These are phyloP conservation scores for Pygmarrhopalites habei DNA, from an alignment of 1,140 invertebrate species.

Conservation along the genomic window DNA sequence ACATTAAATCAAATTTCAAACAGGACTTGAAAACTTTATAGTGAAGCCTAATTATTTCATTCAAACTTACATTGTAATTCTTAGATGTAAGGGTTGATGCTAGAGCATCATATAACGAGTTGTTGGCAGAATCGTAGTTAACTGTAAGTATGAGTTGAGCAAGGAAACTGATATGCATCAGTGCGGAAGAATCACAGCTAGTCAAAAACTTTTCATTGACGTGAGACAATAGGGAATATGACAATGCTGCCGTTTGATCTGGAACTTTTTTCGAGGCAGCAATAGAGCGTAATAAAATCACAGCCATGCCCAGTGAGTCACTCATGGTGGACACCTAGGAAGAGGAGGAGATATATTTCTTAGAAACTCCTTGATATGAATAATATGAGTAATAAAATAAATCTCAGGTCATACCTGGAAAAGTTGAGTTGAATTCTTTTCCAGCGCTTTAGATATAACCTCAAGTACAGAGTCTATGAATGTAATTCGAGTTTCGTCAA, in stretches of 20 bases:
- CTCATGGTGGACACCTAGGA: conserved; percentile 4
- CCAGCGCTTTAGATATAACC: conserved; percentile 1
- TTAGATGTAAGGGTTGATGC: no score
- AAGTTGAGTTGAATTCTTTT: conserved; percentile 5
- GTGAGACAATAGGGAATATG: neutral
- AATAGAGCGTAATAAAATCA: neutral
- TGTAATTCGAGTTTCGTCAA: neutral
- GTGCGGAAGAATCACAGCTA: neutral
- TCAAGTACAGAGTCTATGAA: neutral
- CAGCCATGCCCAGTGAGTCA: neutral
- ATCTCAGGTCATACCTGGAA: neutral
- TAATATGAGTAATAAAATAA: neutral
- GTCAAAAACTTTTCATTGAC: conserved; percentile 10
- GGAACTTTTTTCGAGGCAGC: neutral
- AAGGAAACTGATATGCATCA: neutral
- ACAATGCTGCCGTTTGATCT: neutral
- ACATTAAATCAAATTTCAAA: no score
- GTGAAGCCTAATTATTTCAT: no score
- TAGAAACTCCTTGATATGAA: neutral
- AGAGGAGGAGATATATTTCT: neutral
- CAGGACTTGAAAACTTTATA: no score
- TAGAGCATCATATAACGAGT: no score
- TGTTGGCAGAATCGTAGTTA: no score
- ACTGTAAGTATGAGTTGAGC: no score
- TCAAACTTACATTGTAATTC: no score